Conservation (phyloP, 2,113 vertebrate genomes). For the Ailuropoda melanoleuca region DNA sequence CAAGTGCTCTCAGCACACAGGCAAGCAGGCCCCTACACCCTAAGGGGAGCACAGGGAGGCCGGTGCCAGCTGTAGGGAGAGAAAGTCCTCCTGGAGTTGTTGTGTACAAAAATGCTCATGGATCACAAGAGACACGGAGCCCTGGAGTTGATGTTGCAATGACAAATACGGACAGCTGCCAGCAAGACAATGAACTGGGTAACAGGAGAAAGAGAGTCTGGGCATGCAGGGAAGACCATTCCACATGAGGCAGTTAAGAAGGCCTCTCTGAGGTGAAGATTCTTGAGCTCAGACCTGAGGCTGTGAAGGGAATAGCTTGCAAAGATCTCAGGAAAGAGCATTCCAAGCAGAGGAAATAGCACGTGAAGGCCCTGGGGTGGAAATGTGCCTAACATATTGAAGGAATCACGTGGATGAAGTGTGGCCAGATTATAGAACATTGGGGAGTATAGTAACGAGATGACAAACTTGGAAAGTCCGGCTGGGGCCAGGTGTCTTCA, state of each 20-base stretch:
- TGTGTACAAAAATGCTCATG: background rate
- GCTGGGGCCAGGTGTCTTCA: background rate
- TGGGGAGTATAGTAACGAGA: background rate
- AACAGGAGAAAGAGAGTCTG: background rate
- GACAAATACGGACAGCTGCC: fast-evolving
- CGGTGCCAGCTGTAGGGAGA: background rate
- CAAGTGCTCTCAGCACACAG: background rate
- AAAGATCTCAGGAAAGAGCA: background rate
- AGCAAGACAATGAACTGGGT: background rate
- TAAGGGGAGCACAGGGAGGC: background rate
- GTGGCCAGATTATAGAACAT: background rate
- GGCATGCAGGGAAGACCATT: background rate
- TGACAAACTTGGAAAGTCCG: background rate
- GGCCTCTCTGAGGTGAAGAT: background rate
- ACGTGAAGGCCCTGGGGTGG: background rate
- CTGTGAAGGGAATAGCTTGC: background rate
- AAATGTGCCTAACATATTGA: background rate
- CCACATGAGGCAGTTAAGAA: background rate
- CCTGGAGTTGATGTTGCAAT: too few relatives aligned
- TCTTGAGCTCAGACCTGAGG: background rate
- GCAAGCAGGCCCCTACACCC: background rate
- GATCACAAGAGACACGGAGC: background rate
- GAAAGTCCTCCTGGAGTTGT: background rate
- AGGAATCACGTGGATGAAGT: background rate
- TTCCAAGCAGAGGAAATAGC: background rate